Base-by-base conservation (phyloP, 2,113 vertebrate genomes). In the Nipponia nippon region DNA sequence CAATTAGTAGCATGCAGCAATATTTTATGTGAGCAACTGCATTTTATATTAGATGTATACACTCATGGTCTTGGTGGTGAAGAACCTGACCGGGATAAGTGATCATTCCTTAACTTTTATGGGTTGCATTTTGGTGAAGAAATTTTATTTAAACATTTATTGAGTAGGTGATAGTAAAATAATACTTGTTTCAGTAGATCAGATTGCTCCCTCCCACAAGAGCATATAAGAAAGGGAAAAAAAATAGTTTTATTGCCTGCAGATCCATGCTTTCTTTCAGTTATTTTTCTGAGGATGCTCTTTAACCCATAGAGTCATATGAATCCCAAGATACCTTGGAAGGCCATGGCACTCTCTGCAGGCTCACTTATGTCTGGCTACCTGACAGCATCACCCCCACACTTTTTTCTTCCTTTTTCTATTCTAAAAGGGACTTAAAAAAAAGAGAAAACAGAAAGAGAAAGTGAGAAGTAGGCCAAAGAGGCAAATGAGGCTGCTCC, bases 301-400 rank as follows among this genome's bases (percentile, higher is more conserved):
- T 62, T 91, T 50, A 90, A 76, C 11, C 4, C 9, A 26, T 2
- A n/a, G 5, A 67, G 7, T 40, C 21, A 23, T 12, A 40, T 15
- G 20, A 46, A 89, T 46, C 6, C 40, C 27, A 29, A 23, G 34
- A 38, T 67, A 26, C 10, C 25, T 67, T n/a, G 40, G 32, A 86
- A 83, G 11, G 6, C 46, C 34, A 22, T 10, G 18, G 25, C n/a
- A 58, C 16, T 38, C 36, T 58, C 30, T 62, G 38, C 11, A 81
- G 11, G 10, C 17, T 58, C 58, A 38, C 5, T 69, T 0, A 0
- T 53, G 36, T 81, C 46, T 80, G 29, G 4, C 50, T 92, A 23
- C 8, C 30, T 50, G 27, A 44, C 9, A 71, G 5, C 5, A 53
- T 47, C 20, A 23, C 1, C 0, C 0, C 7, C n/a, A 27, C 6